Percentiles rank a stretch among this genome's conserved stretches.
Evolutionary conservation across 2,797 vertebrate species (phyloP).

Genomic region (Sebastes iracundus): DNA sequence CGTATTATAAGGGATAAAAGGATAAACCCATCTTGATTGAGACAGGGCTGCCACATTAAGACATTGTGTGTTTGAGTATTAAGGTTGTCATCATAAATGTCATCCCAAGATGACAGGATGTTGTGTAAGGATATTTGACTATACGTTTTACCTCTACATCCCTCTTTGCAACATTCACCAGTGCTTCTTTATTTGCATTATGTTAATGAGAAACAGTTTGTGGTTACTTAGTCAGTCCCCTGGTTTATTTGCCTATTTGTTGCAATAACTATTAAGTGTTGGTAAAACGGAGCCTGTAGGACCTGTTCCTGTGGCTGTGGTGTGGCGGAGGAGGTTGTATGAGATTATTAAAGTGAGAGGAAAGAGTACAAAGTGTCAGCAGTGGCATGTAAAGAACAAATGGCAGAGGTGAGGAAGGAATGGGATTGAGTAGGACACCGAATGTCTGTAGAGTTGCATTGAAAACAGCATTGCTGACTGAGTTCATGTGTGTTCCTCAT

Average conservation of each 20-base stretch:
- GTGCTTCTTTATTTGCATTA: background rate
- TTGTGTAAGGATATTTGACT: background rate
- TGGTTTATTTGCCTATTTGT: background rate
- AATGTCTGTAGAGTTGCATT: background rate
- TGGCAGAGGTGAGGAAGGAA: background rate
- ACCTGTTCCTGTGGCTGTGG: slow-evolving; percentile 42
- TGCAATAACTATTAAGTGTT: background rate
- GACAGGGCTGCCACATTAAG: background rate
- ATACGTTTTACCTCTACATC: background rate
- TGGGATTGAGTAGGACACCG: background rate
- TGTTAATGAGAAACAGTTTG: background rate
- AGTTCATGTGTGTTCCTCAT: background rate
- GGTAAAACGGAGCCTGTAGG: slow-evolving; percentile 9
- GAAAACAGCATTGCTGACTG: background rate
- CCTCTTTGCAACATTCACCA: background rate
- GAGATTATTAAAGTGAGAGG: background rate
- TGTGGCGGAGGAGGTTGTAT: accelerated
- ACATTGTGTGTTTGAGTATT: background rate
- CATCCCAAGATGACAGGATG: background rate
- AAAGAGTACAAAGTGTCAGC: background rate
- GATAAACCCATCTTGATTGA: background rate
- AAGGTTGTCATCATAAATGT: background rate
- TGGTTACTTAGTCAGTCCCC: background rate
- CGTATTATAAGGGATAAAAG: background rate
- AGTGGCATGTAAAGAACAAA: background rate